Base-by-base conservation (phyloP, 2,797 vertebrate species). In the Alauda arvensis region DNA sequence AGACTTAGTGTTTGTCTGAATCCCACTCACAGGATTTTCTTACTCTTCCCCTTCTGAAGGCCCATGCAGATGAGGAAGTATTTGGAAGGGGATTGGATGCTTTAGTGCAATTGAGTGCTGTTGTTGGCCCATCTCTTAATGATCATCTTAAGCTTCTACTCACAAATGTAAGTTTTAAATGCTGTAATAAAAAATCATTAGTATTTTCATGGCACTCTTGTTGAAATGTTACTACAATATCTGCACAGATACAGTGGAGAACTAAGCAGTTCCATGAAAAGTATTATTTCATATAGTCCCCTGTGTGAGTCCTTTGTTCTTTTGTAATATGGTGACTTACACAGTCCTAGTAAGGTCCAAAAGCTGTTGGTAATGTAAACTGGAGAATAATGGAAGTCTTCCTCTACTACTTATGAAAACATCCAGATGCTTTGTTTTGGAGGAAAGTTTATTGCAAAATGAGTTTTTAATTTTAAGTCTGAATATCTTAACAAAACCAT, bases 101-200 rank as follows among this genome's bases (percentile, higher is more conserved):
- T 49, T 91, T 98, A 83, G 92, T 97, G 26, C 97, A 98, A 51
- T 34, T 98, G 62, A 98, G 97, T 87, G 89, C 91, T 23, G 80
- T 95, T 16, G 97, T 97, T 89, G 97, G 97, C 19, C 93, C 96
- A 33, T 94, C 95, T 33, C 96, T 98, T n/a, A 98, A 98, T 26
- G 95, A 89, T 69, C 95, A 98, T 49, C 94, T 98, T 77, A 98
- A 98, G 45, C 96, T 96, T 60, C 88, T 98, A 37, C 97, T 98
- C 49, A 97, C 97, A 79, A 96, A 96, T 72, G 98, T 98, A 89
- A 96, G 97, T 96, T 84, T 81, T 79, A 51, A n/a, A 25, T 77
- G 34, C 26, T 56, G 14, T 33, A 62, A 19, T 60, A 69, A 76
- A 60, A 62, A 61, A 33, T 31, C 0, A 39, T 33, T 49, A 75